Percentiles rank a stretch among this genome's conserved stretches.
These are phyloP conservation scores for Nemotelus pantherinus DNA, from an alignment of 2,888 invertebrate species.

Conservation along the genomic window DNA sequence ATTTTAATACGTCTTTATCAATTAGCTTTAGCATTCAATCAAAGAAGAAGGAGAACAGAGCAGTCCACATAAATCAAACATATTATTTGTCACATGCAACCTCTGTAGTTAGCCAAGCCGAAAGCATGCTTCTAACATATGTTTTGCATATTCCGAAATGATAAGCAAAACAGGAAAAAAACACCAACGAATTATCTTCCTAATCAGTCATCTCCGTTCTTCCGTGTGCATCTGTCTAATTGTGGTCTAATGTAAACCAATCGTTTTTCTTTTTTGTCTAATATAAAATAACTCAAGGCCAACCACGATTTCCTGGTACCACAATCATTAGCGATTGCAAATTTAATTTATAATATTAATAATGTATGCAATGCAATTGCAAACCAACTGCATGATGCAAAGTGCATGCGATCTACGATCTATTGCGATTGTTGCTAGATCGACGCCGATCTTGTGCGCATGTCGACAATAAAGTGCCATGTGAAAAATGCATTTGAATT, in stretches of 20 bases:
- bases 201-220: not conserved
- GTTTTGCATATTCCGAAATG: too few relatives aligned
- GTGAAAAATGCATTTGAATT: conserved; percentile 37
- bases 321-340: conserved; percentile 47
- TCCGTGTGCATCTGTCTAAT: not conserved
- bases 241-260: conserved; percentile 28
- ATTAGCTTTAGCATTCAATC: too few relatives aligned
- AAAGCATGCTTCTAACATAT: too few relatives aligned
- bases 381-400: not conserved
- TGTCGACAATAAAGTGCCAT: conserved; percentile 35
- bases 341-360: conserved; percentile 48
- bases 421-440: not conserved
- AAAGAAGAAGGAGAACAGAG: too few relatives aligned
- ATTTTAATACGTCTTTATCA: too few relatives aligned
- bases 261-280: conserved; percentile 39
- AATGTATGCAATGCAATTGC: conserved; percentile 46
- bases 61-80: too few relatives aligned
- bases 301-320: conserved; percentile 53
- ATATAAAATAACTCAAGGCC: conserved; percentile 52
- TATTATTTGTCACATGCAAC: too few relatives aligned
- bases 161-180: too few relatives aligned
- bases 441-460: conserved; percentile 30
- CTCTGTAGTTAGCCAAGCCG: too few relatives aligned
- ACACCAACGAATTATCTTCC: not conserved
- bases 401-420: conserved; percentile 21